Evolutionary conservation across 2,888 invertebrate genomes (phyloP).

Genomic region (Agrilus cyanescens): DNA sequence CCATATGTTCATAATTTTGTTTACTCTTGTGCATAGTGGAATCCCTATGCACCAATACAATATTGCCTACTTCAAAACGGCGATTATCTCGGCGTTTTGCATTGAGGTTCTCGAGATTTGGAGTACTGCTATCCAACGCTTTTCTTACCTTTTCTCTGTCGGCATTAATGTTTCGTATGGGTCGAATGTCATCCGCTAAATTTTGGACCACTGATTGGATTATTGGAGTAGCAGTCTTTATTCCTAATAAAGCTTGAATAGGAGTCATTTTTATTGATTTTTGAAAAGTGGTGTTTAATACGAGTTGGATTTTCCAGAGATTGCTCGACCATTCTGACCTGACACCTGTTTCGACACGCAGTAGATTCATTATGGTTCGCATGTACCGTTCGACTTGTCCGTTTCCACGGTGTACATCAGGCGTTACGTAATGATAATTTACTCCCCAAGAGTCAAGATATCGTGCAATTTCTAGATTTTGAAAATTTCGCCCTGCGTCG

Average conservation of each 20-base stretch:
- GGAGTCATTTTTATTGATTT: conserved; percentile 1
- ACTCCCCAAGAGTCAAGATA: too few species aligned
- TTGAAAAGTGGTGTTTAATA: conserved; percentile 5
- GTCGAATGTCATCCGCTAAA: conserved; percentile 9
- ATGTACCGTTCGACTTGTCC: conserved; percentile 7
- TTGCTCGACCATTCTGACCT: conserved; percentile 5
- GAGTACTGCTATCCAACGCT: conserved; percentile 3
- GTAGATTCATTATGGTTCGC: conserved; percentile 7
- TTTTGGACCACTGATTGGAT: conserved; percentile 15
- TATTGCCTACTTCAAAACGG: conserved; percentile 10
- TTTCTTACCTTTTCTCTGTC: conserved; percentile 9
- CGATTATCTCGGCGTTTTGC: conserved; percentile 11
- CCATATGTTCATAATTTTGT: conserved; percentile 14
- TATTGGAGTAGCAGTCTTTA: conserved; percentile 10
- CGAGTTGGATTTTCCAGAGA: conserved; percentile 7
- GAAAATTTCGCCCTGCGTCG: too few species aligned
- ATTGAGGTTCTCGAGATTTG: conserved; percentile 5
- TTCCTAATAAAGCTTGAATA: not conserved
- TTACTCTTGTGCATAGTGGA: conserved; percentile 16
- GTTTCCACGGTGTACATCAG: conserved; percentile 6
- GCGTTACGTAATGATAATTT: conserved; percentile 1
- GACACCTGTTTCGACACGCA: conserved; percentile 3
- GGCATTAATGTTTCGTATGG: conserved; percentile 10
- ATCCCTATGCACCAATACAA: conserved; percentile 17
- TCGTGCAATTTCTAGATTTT: too few species aligned